These are phyloP conservation scores for Mesodorylaimus sp. DNA, from an alignment of 2,888 invertebrate genomes.

Conservation along the genomic window DNA sequence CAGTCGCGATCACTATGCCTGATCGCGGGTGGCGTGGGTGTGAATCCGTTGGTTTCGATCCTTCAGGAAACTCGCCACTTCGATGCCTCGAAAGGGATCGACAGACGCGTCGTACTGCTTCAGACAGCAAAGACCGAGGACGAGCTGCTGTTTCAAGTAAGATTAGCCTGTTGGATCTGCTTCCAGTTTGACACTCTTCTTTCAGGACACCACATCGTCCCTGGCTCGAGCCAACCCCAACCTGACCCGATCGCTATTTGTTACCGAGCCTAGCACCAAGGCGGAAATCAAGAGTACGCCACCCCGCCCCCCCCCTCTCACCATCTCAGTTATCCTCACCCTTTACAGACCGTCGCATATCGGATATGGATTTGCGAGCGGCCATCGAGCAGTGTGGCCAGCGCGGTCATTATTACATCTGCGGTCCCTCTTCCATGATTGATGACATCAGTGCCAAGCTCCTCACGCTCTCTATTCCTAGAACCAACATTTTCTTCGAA, in stretches of 20 bases:
- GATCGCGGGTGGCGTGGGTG: conserved; percentile 37
- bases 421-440: conserved; percentile 23
- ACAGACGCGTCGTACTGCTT: conserved; percentile 23
- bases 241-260: too few relatives aligned
- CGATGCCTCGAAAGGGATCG: conserved; percentile 2
- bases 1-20: conserved; percentile 23
- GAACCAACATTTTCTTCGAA: conserved; percentile 1
- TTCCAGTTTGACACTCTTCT: too few relatives aligned
- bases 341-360: not conserved
- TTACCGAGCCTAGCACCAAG: too few relatives aligned
- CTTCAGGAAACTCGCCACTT: conserved; percentile 25
- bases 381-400: not conserved
- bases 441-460: conserved; percentile 13
- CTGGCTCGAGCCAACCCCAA: too few relatives aligned
- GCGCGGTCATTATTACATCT: conserved; percentile 15
- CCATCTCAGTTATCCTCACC: too few relatives aligned
- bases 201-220: too few relatives aligned
- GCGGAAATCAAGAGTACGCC: too few relatives aligned
- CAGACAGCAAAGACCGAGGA: conserved; percentile 29
- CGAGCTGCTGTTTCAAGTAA: conserved; percentile 34
- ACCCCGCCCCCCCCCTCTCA: too few relatives aligned
- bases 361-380: not conserved
- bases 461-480: conserved; percentile 13
- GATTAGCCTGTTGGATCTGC: not conserved
- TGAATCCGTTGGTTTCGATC: conserved; percentile 36